phyloP scores from a whole-genome alignment of 2,888 invertebrate species.

The Ephialtes manifestator region DNA sequence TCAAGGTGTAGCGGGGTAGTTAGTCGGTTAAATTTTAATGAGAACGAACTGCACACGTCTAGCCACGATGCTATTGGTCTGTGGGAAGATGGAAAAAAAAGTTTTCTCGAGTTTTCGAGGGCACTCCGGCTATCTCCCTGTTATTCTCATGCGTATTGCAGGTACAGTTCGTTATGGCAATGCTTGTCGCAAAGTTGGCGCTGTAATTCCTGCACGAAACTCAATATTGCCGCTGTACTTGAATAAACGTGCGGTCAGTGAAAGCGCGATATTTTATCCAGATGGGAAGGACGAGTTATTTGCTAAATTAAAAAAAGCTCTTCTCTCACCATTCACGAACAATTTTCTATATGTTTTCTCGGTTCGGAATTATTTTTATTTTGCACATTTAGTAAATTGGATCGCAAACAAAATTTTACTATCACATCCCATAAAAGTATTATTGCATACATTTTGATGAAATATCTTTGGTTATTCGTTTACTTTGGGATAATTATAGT shows the following conservation, averaged over 20 bases:
- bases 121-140: not conserved
- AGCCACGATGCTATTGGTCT: conserved; percentile 27
- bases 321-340: not conserved
- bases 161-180: not conserved
- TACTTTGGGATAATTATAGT: not conserved
- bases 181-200: not conserved
- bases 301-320: conserved; percentile 7
- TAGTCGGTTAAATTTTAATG: conserved; percentile 62
- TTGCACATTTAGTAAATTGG: not conserved
- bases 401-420: conserved; percentile 3
- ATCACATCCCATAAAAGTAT: not conserved
- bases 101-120: conserved; percentile 46
- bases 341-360: not conserved
- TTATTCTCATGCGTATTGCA: not conserved
- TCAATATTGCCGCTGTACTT: conserved; percentile 21
- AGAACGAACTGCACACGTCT: conserved; percentile 58
- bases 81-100: conserved; percentile 35
- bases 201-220: conserved; percentile 4
- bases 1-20: conserved; percentile 32
- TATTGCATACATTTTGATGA: not conserved
- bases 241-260: conserved; percentile 32
- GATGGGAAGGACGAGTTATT: not conserved
- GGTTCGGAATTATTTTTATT: not conserved
- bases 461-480: not conserved
- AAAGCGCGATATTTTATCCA: conserved; percentile 11